phyloP scores from a whole-genome alignment of 2,888 invertebrate species.

The Metallyticus violacea region DNA sequence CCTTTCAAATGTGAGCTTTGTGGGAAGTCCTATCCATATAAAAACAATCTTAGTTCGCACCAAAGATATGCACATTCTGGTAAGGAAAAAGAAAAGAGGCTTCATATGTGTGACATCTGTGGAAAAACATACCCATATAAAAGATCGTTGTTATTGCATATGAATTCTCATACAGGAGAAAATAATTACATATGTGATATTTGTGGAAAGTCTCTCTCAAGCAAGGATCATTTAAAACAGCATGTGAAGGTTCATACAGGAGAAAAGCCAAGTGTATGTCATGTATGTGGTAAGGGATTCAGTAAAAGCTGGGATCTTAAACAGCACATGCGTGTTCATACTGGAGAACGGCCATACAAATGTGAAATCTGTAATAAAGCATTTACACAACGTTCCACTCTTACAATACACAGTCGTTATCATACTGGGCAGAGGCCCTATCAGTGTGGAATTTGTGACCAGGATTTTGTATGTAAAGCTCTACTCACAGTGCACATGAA shows the following conservation, averaged over 20 bases:
- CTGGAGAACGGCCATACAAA: conserved; percentile 51
- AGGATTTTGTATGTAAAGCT: conserved; percentile 48
- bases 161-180: conserved; percentile 24
- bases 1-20: conserved; percentile 43
- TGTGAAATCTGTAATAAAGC: conserved; percentile 51
- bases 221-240: conserved; percentile 37
- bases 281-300: conserved; percentile 38
- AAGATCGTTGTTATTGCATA: conserved; percentile 20
- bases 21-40: conserved; percentile 45
- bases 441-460: conserved; percentile 47
- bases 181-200: conserved; percentile 26
- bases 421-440: conserved; percentile 51
- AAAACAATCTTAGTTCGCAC: conserved; percentile 44
- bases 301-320: conserved; percentile 48
- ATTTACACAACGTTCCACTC: conserved; percentile 52
- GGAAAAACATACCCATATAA: conserved; percentile 35
- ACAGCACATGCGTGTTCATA: conserved; percentile 50
- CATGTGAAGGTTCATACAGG: conserved; percentile 39
- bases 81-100: conserved; percentile 36
- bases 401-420: conserved; percentile 51
- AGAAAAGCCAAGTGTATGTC: conserved; percentile 37
- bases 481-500: conserved; percentile 46
- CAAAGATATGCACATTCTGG: conserved; percentile 40
- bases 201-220: conserved; percentile 34
- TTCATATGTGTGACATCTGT: conserved; percentile 41